Evolutionary conservation across 2,888 invertebrate species (phyloP).

Genomic region (Tetranychus piercei): DNA sequence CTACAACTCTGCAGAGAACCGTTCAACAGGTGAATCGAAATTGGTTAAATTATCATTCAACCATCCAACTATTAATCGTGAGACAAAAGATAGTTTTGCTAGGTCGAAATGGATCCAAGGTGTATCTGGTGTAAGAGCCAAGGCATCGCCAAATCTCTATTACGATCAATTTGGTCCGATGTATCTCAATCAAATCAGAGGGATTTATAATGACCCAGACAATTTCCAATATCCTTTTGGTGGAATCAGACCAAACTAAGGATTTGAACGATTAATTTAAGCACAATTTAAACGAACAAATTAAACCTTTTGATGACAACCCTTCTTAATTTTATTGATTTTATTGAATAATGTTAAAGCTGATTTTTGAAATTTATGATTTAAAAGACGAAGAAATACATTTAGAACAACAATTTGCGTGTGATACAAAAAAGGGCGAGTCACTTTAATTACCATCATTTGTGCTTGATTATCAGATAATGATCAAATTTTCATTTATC

Average conservation of each 20-base stretch:
- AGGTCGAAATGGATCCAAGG: neutral
- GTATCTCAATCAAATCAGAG: constrained; percentile 1
- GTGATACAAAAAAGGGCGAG: neutral
- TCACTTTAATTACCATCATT: neutral
- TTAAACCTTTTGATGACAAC: no score
- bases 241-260: neutral
- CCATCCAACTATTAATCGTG: neutral
- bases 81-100: neutral
- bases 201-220: neutral
- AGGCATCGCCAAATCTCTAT: neutral
- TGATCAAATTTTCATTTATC: neutral
- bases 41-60: neutral
- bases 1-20: neutral
- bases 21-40: neutral
- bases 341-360: neutral
- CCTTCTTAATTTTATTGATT: no score
- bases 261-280: neutral
- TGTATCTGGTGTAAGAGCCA: neutral
- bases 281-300: neutral
- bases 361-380: neutral
- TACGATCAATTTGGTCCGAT: neutral
- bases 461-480: neutral
- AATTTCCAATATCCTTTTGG: neutral
- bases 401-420: neutral
- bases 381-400: neutral